phyloP scores from a whole-genome alignment of 1,140 invertebrate genomes.

The Thaumetopoea pityocampa region DNA sequence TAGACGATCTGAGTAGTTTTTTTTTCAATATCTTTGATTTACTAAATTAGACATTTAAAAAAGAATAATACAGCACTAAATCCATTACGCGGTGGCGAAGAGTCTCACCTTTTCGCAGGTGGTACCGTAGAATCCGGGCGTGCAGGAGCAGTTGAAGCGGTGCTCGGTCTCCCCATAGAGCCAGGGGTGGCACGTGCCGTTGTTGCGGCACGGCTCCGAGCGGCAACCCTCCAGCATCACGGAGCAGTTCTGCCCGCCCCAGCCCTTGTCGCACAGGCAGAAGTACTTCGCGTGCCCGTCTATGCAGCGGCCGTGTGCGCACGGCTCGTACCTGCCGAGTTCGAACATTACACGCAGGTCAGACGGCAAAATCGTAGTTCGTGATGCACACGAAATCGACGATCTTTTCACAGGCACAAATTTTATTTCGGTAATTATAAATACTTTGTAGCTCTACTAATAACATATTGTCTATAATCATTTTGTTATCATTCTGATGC shows the following conservation, averaged over 20 bases:
- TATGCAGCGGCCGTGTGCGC: conserved; percentile 86
- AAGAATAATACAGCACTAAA: too few species aligned
- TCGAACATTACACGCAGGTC: background rate
- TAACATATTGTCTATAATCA: too few species aligned
- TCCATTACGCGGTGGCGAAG: background rate
- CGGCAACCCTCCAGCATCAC: conserved; percentile 86
- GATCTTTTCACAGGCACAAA: too few species aligned
- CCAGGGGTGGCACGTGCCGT: conserved; percentile 89
- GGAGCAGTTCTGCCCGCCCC: conserved; percentile 95
- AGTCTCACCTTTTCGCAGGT: conserved; percentile 83
- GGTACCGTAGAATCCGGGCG: conserved; percentile 86
- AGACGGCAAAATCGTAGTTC: too few species aligned
- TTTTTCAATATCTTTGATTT: too few species aligned
- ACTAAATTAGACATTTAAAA: too few species aligned
- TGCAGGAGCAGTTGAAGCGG: conserved; percentile 90
- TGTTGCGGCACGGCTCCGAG: conserved; percentile 85
- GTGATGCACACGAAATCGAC: too few species aligned
- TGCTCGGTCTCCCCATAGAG: conserved; percentile 86
- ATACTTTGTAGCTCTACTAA: too few species aligned
- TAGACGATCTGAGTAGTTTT: too few species aligned
- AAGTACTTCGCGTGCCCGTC: conserved; percentile 87
- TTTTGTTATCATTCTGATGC: too few species aligned
- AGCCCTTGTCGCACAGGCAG: conserved; percentile 87
- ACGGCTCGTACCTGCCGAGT: conserved; percentile 80
- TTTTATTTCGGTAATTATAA: too few species aligned